Base-by-base conservation (phyloP, 2,888 invertebrate species). In the Leptinotarsa tumamoca region DNA sequence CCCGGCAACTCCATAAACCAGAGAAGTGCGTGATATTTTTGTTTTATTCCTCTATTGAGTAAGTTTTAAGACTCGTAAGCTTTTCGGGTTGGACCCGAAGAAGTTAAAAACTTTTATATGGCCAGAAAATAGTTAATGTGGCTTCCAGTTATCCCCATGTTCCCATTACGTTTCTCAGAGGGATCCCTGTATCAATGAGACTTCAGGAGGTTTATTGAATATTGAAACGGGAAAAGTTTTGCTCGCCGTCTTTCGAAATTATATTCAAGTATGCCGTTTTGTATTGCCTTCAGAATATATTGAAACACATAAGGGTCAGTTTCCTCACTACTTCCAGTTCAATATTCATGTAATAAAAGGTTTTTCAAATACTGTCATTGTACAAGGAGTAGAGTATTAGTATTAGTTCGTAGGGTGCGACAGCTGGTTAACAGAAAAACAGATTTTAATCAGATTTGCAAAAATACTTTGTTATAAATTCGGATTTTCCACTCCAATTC, bases 51-150 rank as follows among this genome's bases (percentile, higher is more conserved):
- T 33, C 63, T 63, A 63, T 63, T 27, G 33, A 14, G n/a, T 15
- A 33, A 63, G 33, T 63, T 63, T 63, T 33, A 33, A 63, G 63
- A 63, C 63, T n/a, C 63, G 63, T 63, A 63, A 63, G 63, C 58
- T 63, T 17, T 33, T 63, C 27, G 63, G 63, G 63, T 63, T 63
- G 63, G 33, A 33, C 33, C 63, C 33, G 33, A 63, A 33, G 17
- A 63, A 63, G 33, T 27, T 63, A 63, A 63, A 63, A 63, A 63
- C 15, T 63, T 63, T 63, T 63, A 63, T 63, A 63, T 27, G 63
- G 33, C 27, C 33, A 63, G 63, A 63, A 63, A 27, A 63, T 63
- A 33, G 63, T 63, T 63, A 63, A 63, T 63, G 63, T 63, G 33
- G 63, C 15, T 33, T 63, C 17, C 63, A 63, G 27, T 63, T 15